Base-by-base conservation (phyloP, 2,113 vertebrate genomes). In the Pachyramphus minor region DNA sequence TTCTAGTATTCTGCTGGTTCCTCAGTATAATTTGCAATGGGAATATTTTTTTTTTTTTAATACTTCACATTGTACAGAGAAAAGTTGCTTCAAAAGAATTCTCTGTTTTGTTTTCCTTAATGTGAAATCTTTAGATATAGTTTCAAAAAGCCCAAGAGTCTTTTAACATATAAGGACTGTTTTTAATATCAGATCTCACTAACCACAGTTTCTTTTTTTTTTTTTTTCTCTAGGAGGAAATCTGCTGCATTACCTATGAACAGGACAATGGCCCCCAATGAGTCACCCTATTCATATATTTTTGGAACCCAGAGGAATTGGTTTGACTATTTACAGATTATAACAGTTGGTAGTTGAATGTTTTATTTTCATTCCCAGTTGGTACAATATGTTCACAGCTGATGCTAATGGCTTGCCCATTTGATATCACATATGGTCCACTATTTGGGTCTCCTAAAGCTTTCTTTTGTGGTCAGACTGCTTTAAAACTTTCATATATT, bases 381-480 rank as follows among this genome's bases (percentile, higher is more conserved):
- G 97, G 97, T 97, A 93, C 98, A 98, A 97, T 98, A 97, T 98
- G 98, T 97, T 98, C 98, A 97, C 97, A 97, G 97, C 97, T 97
- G 97, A 98, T 96, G 97, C 96, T 97, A 97, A 98, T 98, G 98
- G 96, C 95, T 98, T 97, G 98, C 96, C 98, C 97, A 97, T 98
- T 98, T 98, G 97, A 98, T 98, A 98, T 97, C 97, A 97, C 98
- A 98, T 98, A 98, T 98, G 98, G 98, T 97, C 97, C 97, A 97
- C 94, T 97, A 78, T 96, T 97, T 92, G 90, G 97, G 85, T 87
- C 95, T 97, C 97, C 88, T 82, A 90, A 98, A 96, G 93, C 94
- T 97, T 98, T 97, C 96, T 97, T 97, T 97, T 97, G 95, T 97
- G 94, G 89, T 96, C 96, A 97, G 93, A 82, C 90, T 96, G 97